phyloP scores from a whole-genome alignment of 1,140 invertebrate genomes.

The Portunus trituberculatus region DNA sequence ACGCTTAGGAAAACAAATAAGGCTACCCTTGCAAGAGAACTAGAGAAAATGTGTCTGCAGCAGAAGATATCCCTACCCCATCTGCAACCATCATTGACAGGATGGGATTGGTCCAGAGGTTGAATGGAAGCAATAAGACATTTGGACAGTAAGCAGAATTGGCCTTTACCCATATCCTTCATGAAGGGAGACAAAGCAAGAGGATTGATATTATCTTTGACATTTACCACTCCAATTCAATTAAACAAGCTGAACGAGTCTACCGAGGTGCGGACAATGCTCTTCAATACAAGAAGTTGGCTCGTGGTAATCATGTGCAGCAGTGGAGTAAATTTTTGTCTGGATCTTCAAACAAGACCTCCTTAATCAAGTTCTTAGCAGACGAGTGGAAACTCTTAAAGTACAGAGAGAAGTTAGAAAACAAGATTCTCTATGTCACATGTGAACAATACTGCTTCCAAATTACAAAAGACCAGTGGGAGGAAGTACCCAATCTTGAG shows the following conservation, averaged over 20 bases:
- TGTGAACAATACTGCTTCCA: neutral
- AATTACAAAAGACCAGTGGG: neutral
- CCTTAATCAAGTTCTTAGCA: neutral
- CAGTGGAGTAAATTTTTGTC: neutral
- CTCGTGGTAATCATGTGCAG: neutral
- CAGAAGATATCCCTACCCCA: neutral
- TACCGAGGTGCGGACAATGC: neutral
- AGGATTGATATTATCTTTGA: slow-evolving; percentile 32
- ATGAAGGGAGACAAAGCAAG: neutral
- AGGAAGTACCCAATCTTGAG: neutral
- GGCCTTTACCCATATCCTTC: neutral
- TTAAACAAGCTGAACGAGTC: slow-evolving; percentile 28
- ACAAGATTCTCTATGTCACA: neutral
- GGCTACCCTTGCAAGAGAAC: neutral
- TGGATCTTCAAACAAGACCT: neutral
- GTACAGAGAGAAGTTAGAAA: neutral
- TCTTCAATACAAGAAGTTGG: neutral
- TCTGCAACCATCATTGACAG: slow-evolving; percentile 12
- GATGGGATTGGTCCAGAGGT: slow-evolving; percentile 19
- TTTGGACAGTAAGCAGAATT: neutral
- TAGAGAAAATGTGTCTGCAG: slow-evolving; percentile 29
- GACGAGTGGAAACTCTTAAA: neutral
- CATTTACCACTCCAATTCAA: neutral
- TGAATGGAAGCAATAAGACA: slow-evolving; percentile 21
- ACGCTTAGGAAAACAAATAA: neutral